Evolutionary conservation across 2,797 vertebrate genomes (phyloP), one percentile per base, ranked within the genome.

Genomic region (Acipenser transmontanus): DNA sequence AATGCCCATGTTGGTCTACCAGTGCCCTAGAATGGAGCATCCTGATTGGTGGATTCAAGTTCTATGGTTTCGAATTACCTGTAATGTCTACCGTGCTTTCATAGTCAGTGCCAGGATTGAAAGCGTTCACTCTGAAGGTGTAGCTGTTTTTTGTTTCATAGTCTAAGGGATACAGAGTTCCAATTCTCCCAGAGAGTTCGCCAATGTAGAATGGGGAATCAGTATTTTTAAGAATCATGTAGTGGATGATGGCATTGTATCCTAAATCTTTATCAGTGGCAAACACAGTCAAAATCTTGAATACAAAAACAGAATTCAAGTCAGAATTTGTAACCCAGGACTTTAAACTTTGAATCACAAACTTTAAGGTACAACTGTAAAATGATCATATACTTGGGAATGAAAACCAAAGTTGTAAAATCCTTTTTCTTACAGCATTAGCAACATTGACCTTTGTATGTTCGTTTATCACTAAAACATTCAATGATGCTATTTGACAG

Each of bases 221-320:
- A 0, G 74, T 71, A 13, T 11, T 57, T 74, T 69, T 77, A 66
- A 48, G 69, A 65, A 78, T 49, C n/a, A 63, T 48, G 51, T 83
- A 82, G 69, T 76, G 51, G 68, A 83, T 70, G 61, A 76, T 1
- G 20, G 82, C 80, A 49, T 80, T 83, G 70, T 76, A 71, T 1
- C 77, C 81, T 66, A 2, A 66, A 47, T 84, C 81, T 59, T 67
- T 49, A 72, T 84, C 81, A 47, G 69, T 73, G 50, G 81, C 82
- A 61, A 64, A 65, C 52, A 62, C 69, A 65, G 62, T 80, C 68
- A 84, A 54, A 72, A 84, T 72, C 82, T 84, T 60, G 65, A 73
- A 1, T 69, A 61, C 62, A 8, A 47, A 49, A 8, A 1, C 0
- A 65, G 0, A 8, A 64, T 48, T 1, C 9, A n/a, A 11, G 12